Base-by-base conservation (phyloP, 2,888 invertebrate species). In the Tenthredo notha region DNA sequence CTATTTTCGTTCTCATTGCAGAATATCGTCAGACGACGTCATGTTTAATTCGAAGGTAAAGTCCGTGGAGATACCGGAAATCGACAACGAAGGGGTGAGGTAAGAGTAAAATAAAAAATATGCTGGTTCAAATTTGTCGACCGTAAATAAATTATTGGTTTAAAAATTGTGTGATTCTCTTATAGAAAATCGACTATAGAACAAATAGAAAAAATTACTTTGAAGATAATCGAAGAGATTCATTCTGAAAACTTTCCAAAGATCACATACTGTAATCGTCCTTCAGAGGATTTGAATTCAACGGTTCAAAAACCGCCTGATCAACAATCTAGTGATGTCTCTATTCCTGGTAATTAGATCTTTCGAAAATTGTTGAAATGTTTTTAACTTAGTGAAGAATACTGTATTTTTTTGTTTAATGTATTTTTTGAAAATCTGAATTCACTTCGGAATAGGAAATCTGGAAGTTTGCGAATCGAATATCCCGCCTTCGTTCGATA, bases 171-270 rank as follows among this genome's bases (percentile, higher is more conserved):
- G 33, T 18, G 10, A 61, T 54, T 21, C 18, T 7, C 1, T 21
- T 21, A 61, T 47, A 83, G 83, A 47, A 83, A 47, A 65, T 43
- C 67, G 25, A 83, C 83, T 5, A 70, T 83, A n/a, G 15, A 25
- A 21, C 67, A 50, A 50, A 83, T 83, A 25, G 83, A 83, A 21
- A 12, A 65, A 83, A 29, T 83, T 15, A 70, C 70, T 5, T 10
- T 67, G 18, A 7, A 50, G 47, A 21, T 83, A 4, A 50, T 67
- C 65, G n/a, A n/a, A 40, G 47, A 83, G 47, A 65, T 83, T 18
- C 6, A 25, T 1, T 83, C 67, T 43, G n/a, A 47, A 47, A 70
- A n/a, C 2, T 83, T 83, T 50, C 40, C 75, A n/a, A 77, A 84
- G 43, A 29, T 84, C n/a, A 65, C 54, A 1, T 80, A 80, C 77